Evolutionary conservation across 2,113 vertebrate species (phyloP), one percentile per base, ranked within the genome.

Genomic region (Cebidichthys violaceus): DNA sequence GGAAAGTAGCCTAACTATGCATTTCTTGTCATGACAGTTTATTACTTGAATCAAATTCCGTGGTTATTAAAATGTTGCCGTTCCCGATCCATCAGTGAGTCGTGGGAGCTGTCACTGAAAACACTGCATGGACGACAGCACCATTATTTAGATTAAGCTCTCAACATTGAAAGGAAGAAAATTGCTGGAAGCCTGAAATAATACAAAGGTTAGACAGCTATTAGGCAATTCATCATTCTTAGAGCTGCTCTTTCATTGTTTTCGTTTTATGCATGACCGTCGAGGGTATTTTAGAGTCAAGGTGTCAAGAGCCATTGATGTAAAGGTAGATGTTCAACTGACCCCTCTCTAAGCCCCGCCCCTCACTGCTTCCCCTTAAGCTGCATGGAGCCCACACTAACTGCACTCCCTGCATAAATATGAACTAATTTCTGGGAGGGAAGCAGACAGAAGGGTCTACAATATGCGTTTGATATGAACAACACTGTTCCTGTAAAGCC

Each of bases 101-200:
- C 15, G 60, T 62, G 31, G 54, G 29, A 79, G 43, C 31, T 60
- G 27, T 75, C 73, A 71, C 14, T n/a, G 61, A 45, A 68, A 15
- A 37, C 29, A 45, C 29, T 37, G 22, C 18, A 50, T 29, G n/a
- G 33, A 57, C 64, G 70, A 75, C 39, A 79, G 60, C 3, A 1
- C 31, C 67, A 79, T 70, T 62, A 74, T 79, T 75, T 31, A 75
- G 29, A 79, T 77, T 39, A 67, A 71, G 14, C 17, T 80, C 11
- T 73, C 55, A 41, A 50, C 75, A 39, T 17, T 47, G 7, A 73
- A 81, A 70, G 52, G 18, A 77, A 86, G 61, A 72, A 3, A 64
- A 67, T 59, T 57, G 18, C 15, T n/a, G 20, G 13, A 35, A 31
- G 31, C 43, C 11, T 79, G 10, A 80, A 62, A 70, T 37, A 62